phyloP scores from a whole-genome alignment of 2,797 vertebrate species.

The Menidia menidia region DNA sequence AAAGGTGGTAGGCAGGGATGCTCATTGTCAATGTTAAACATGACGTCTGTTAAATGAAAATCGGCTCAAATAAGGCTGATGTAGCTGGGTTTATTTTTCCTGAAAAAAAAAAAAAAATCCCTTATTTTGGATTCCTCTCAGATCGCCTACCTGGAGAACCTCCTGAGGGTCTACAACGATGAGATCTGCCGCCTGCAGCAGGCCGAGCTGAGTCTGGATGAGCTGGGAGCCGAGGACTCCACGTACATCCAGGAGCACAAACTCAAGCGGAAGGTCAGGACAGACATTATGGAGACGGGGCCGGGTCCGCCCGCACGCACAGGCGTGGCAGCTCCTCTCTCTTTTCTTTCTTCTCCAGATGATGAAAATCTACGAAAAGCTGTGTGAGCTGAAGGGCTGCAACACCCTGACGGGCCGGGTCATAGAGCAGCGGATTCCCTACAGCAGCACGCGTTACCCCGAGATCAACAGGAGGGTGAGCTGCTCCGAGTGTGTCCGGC shows the following conservation, averaged over 20 bases:
- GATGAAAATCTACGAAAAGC: conserved; percentile 90
- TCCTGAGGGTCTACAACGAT: conserved; percentile 86
- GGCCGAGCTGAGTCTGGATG: conserved; percentile 86
- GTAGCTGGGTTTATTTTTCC: background rate
- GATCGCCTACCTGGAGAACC: conserved; percentile 91
- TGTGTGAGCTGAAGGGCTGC: conserved; percentile 92
- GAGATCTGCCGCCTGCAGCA: conserved; percentile 91
- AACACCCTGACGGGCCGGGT: conserved; percentile 88
- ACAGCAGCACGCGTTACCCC: conserved; percentile 87
- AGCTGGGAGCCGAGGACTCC: conserved; percentile 88
- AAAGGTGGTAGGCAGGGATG: no score
- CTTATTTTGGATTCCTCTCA: conserved; percentile 55
- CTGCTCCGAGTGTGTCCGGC: no score
- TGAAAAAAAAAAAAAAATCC: background rate
- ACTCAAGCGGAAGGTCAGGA: conserved; percentile 86
- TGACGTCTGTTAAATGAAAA: no score
- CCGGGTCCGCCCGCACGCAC: no score
- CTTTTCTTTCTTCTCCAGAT: conserved; percentile 72
- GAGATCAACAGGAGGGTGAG: conserved; percentile 89
- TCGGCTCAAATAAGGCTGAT: no score
- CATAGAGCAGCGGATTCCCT: conserved; percentile 89
- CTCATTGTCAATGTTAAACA: no score
- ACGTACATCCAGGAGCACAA: conserved; percentile 91
- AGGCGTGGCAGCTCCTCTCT: background rate
- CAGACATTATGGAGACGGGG: no score